Evolutionary conservation across 2,113 vertebrate species (phyloP).

Genomic region (Oryzias curvinotus): DNA sequence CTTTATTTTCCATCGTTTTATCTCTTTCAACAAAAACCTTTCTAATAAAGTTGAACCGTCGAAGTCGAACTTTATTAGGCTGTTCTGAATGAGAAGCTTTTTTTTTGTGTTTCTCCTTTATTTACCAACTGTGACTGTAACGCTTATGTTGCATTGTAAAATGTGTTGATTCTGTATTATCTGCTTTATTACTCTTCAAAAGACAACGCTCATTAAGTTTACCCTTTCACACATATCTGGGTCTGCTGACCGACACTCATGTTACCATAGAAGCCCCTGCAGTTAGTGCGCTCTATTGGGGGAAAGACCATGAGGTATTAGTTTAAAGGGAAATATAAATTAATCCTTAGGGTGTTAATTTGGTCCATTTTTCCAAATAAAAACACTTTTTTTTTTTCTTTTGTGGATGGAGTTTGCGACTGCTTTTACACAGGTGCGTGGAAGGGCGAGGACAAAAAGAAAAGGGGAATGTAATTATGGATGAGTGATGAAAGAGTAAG

Average conservation of each 20-base stretch:
- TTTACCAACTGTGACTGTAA: conserved; percentile 27
- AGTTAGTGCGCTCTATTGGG: background rate
- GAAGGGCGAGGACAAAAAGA: conserved; percentile 8
- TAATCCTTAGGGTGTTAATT: conserved; percentile 39
- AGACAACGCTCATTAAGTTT: conserved; percentile 38
- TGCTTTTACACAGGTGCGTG: background rate
- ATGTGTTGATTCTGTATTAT: conserved; percentile 47
- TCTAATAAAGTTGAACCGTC: conserved; percentile 52
- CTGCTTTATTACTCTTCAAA: conserved; percentile 44
- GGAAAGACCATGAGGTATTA: conserved; percentile 10
- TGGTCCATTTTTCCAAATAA: background rate
- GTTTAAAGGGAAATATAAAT: conserved; percentile 6
- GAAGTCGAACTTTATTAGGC: conserved; percentile 11
- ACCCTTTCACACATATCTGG: conserved; percentile 18
- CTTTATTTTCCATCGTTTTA: conserved; percentile 33
- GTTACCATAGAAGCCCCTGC: conserved; percentile 15
- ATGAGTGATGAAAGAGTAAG: conserved; percentile 6
- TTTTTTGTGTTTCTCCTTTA: background rate
- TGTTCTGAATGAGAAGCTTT: conserved; percentile 16
- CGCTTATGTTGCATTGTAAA: conserved; percentile 45
- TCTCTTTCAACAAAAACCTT: conserved; percentile 32
- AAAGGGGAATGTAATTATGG: conserved; percentile 6
- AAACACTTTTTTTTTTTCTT: conserved; percentile 4
- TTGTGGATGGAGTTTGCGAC: background rate
- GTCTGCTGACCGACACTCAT: conserved; percentile 31